Evolutionary conservation across 2,113 vertebrate genomes (phyloP), one percentile per base, ranked within the genome.

Genomic region (Larimichthys polyactis): DNA sequence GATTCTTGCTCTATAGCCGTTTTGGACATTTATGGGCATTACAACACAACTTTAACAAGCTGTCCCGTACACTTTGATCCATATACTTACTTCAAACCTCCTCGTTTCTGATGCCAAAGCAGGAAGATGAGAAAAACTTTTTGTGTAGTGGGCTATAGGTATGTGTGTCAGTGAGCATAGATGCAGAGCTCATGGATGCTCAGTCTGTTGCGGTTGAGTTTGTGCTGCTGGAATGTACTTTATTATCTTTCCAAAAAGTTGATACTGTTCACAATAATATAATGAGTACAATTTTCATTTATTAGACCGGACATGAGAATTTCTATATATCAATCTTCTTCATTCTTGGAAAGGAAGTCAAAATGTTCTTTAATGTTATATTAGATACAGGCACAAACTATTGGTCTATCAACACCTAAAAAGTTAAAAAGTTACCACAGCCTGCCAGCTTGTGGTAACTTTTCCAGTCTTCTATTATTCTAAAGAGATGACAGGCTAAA

Each of bases 401-500:
- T 22, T 44, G 9, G 9, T 80, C 27, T 27, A 57, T 71, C 67
- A 32, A 20, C 29, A 51, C 44, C 1, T 44, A 7, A 36, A 6
- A 36, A 36, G 32, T 36, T 36, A 7, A 36, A 36, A 36, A 6
- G 32, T 36, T 36, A 6, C 32, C 5, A 29, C 29, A 29, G 29
- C 3, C 29, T 81, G 69, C 16, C 29, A 59, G 76, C 69, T 72
- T 5, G 11, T 74, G 29, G 27, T 10, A 6, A 79, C 55, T 72
- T 79, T 81, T 84, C 67, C 75, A 85, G 82, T 81, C 85, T 60
- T 74, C 76, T 65, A 29, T 84, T 77, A 87, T 88, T 87, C 55
- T 90, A 22, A 85, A 89, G 87, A 75, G 85, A 82, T 90, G 91
- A 90, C 92, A 90, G 83, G 24, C 60, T 85, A 64, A 92, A 88